A percentile compares a stretch with the other conserved stretches of the same genome.
Evolutionary conservation across 35 echinoderm and acorn worm genomes (phyloP).

Genomic region (Hemicentrotus pulcherrimus): DNA sequence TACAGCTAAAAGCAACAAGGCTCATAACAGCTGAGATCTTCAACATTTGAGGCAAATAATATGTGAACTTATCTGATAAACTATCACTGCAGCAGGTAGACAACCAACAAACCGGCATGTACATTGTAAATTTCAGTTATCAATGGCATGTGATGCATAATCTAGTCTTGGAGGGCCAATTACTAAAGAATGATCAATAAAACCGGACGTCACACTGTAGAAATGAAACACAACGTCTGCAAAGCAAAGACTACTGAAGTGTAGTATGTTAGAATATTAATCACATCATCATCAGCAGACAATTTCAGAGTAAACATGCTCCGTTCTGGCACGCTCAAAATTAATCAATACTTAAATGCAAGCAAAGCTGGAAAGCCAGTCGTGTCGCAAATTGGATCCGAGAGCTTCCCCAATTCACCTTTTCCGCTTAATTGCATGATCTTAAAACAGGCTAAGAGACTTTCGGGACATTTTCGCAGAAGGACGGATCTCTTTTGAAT

Average conservation of each 20-base stretch:
- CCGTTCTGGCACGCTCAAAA: neutral
- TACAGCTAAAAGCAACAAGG: neutral
- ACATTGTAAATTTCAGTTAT: neutral
- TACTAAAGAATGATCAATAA: neutral
- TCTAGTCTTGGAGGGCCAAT: neutral
- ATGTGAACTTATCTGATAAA: neutral
- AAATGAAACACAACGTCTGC: neutral
- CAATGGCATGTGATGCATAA: neutral
- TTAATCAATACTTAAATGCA: slow-evolving; percentile 43
- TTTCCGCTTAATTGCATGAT: slow-evolving; percentile 29
- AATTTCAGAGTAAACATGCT: slow-evolving; percentile 23
- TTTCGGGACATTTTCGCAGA: neutral
- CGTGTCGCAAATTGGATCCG: neutral
- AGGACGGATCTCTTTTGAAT: neutral
- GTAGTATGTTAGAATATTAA: neutral
- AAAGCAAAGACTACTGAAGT: neutral
- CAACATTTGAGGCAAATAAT: neutral
- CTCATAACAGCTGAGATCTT: neutral
- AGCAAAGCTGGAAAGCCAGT: slow-evolving; percentile 40
- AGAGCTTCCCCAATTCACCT: slow-evolving; percentile 33
- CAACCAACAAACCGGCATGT: neutral
- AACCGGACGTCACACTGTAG: neutral
- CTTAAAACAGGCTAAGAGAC: neutral
- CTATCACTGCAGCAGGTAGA: neutral
- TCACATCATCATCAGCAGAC: slow-evolving; percentile 28